Base-by-base conservation (phyloP, 2,797 vertebrate species). In the Pseudomugil gertrudae region DNA sequence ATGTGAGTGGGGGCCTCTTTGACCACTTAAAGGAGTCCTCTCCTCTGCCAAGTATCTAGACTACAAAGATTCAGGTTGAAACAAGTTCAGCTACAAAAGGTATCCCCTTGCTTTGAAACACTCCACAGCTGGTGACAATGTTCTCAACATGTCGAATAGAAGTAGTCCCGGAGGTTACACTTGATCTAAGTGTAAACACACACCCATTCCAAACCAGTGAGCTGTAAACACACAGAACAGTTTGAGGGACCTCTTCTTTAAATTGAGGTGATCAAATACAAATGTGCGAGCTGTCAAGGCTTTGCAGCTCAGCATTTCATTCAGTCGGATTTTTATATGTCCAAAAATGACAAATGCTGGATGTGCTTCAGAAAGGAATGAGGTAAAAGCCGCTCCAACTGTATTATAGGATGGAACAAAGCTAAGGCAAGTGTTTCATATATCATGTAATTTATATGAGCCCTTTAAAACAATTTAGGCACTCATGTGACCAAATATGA, bases 1-100 rank as follows among this genome's bases (percentile, higher is more conserved):
- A 93, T 93, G 92, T 88, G 85, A 75, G 69, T 55, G 76, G 64
- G 76, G 79, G 63, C 78, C 79, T 66, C 79, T 47, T n/a, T 89
- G 89, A 87, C 88, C 89, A 90, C 90, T 91, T 86, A 81, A 92
- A 88, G 76, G 82, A 87, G 82, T 86, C 90, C 89, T 81, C 85
- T 74, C 81, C 84, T 87, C 71, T 76, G 89, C 84, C 69, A 90
- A 88, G 74, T 85, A 86, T 79, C 47, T 33, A 30, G 69, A 84
- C 87, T 66, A 91, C 88, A 92, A 90, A 84, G 79, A 74, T 57
- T 81, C 82, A 69, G 78, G 84, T 80, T 89, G 83, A 89, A 88
- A 90, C 78, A 84, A 85, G 87, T 84, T 80, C 63, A 75, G 63
- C 68, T 79, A 87, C 87, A 84, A 89, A 74, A 84, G 72, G 83